phyloP scores from a whole-genome alignment of 2,888 invertebrate genomes.

The Netelia melanura region DNA sequence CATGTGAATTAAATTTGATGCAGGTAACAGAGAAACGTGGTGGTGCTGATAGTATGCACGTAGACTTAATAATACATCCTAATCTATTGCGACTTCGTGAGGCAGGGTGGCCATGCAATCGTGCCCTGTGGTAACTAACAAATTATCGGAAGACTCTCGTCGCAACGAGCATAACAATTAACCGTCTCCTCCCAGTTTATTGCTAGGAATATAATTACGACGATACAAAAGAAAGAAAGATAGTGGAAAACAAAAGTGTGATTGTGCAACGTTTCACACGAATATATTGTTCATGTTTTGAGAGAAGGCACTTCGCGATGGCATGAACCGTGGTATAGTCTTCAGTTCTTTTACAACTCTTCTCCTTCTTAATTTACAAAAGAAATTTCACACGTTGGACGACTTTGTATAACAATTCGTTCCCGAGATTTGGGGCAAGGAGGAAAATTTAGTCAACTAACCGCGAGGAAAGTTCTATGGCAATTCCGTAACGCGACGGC shows the following conservation, averaged over 20 bases:
- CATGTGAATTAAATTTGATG: too few relatives aligned
- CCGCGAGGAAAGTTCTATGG: conserved; percentile 12
- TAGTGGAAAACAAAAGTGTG: neutral
- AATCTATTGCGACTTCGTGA: too few relatives aligned
- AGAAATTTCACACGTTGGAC: conserved; percentile 20
- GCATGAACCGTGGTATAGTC: conserved; percentile 16
- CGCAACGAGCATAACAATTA: conserved; percentile 4
- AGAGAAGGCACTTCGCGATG: conserved; percentile 50
- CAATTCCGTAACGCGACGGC: conserved; percentile 42
- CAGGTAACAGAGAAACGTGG: too few relatives aligned
- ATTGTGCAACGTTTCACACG: neutral
- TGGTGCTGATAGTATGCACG: too few relatives aligned
- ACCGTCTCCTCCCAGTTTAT: neutral
- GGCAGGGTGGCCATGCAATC: neutral
- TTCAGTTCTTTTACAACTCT: conserved; percentile 40
- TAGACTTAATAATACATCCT: too few relatives aligned
- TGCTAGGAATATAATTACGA: neutral
- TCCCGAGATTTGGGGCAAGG: neutral
- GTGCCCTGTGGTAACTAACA: conserved; percentile 7
- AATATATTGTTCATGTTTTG: conserved; percentile 16
- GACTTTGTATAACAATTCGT: conserved; percentile 21
- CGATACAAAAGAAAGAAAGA: neutral
- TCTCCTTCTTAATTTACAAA: conserved; percentile 41
- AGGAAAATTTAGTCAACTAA: neutral
- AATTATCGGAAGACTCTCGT: conserved; percentile 44